Base-by-base conservation (phyloP, 2,888 invertebrate genomes). In the Diloba caeruleocephala region DNA sequence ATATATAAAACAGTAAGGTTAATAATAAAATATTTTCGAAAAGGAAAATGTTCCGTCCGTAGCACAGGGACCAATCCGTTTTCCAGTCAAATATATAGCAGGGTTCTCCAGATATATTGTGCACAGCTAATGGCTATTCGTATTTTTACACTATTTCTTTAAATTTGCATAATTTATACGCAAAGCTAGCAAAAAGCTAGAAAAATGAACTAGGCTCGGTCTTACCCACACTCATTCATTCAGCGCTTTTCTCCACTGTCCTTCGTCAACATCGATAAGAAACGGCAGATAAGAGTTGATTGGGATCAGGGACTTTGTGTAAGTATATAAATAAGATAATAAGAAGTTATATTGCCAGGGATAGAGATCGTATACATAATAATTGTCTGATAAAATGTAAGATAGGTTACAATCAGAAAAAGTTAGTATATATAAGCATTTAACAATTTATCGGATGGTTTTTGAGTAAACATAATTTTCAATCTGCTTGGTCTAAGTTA, bases 221-320 rank as follows among this genome's bases (percentile, higher is more conserved):
- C 23, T 17, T 19, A 58, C 21, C 14, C 2, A 9, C 8, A 17
- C 10, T 21, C 37, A 17, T 49, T 49, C 13, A 59, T 49, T 63
- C 46, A 19, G 13, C 17, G 42, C 23, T 34, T 64, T 53, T 49
- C 29, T 14, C 39, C 34, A 32, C 21, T 32, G 26, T 36, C 31
- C 0, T 14, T 36, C 43, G 51, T 66, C 67, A 66, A 41, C 67
- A 51, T 44, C 59, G 67, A 61, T 51, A 26, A 50, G 12, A 15
- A 37, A 8, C n/a, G 10, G 23, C 1, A 59, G 51, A 61, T 66
- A 66, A 59, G 44, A 58, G 28, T 31, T 44, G 43, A 61, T 59
- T 37, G 44, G 39, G 32, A 21, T 17, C 21, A 42, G 38, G 23
- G 12, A 1, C 6, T 26, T 6, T 4, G 9, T 33, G 13, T 1